A percentile compares a stretch with the other conserved stretches of the same genome.
Conservation (phyloP, 1,140 invertebrate species). For the Papilio glaucus region DNA sequence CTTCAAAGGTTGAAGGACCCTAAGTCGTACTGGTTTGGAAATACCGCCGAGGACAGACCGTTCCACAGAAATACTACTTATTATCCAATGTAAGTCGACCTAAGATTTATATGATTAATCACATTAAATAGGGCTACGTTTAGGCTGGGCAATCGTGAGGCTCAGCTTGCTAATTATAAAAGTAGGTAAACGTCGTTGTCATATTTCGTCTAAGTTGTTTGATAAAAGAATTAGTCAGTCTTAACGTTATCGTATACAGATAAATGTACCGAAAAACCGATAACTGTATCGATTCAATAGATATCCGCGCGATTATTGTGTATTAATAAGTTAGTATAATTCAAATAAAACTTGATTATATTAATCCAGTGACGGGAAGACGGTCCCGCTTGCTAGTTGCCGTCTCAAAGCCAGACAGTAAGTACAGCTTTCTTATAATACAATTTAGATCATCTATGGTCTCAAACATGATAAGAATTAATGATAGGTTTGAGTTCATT, state of each 20-base stretch:
- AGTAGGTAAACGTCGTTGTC: background rate
- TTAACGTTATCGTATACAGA: background rate
- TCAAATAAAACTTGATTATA: slow-evolving; percentile 46
- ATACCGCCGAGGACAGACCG: too few species aligned
- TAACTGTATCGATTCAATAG: slow-evolving; percentile 14
- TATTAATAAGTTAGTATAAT: slow-evolving; percentile 48
- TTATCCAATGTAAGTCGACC: too few species aligned
- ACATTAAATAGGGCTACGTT: background rate
- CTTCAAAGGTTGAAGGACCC: too few species aligned
- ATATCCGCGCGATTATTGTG: slow-evolving; percentile 41
- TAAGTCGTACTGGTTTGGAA: too few species aligned
- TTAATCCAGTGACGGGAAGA: slow-evolving; percentile 20
- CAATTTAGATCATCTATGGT: too few species aligned
- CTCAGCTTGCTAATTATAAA: background rate
- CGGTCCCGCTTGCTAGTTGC: slow-evolving; percentile 12
- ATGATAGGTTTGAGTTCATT: too few species aligned
- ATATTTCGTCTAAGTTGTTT: background rate
- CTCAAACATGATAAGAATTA: too few species aligned
- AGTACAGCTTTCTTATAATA: background rate
- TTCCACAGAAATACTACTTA: too few species aligned
- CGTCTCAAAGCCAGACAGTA: slow-evolving; percentile 16
- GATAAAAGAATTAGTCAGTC: slow-evolving; percentile 6
- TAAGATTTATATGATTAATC: too few species aligned
- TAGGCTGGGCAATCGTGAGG: too few species aligned
- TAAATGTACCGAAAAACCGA: slow-evolving; percentile 26